Conservation (phyloP, 2,888 invertebrate genomes). For the Chromoteleia sp. region DNA sequence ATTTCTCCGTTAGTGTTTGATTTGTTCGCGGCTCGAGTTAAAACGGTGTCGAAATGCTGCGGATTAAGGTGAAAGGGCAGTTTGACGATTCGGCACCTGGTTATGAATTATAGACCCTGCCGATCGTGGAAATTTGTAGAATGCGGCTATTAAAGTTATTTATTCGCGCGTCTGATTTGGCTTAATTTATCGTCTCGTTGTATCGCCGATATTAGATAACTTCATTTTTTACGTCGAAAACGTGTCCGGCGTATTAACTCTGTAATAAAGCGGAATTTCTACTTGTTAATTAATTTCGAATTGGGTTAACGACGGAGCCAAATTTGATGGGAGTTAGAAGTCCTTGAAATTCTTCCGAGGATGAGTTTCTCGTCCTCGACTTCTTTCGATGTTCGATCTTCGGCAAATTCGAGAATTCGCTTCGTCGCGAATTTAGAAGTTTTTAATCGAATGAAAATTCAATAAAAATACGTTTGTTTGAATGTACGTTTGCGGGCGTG, state of each 20-base stretch:
- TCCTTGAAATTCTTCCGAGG: background rate
- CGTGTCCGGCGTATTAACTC: background rate
- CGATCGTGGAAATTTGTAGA: constrained; percentile 46
- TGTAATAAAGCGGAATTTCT: background rate
- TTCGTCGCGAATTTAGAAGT: background rate
- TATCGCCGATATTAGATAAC: constrained; percentile 37
- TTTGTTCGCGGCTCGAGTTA: constrained; percentile 18
- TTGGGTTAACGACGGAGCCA: background rate
- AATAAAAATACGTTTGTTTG: too few relatives aligned
- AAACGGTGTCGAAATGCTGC: constrained; percentile 42
- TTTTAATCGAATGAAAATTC: background rate
- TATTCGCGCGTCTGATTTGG: constrained; percentile 18
- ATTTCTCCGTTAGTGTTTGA: constrained; percentile 27
- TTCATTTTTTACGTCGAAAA: constrained; percentile 18
- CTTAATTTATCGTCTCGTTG: constrained; percentile 28
- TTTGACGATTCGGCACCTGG: constrained; percentile 47
- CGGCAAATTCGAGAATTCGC: background rate
- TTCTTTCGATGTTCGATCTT: too few relatives aligned
- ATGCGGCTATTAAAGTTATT: constrained; percentile 37
- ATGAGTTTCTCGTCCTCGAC: too few relatives aligned
- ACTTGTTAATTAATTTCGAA: background rate
- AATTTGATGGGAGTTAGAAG: background rate
- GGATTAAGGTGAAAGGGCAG: constrained; percentile 57
- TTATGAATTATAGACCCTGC: constrained; percentile 42
- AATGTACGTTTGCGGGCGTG: too few relatives aligned